These are phyloP conservation scores for Heliconius sara DNA, from an alignment of 2,888 invertebrate species.

Conservation along the genomic window DNA sequence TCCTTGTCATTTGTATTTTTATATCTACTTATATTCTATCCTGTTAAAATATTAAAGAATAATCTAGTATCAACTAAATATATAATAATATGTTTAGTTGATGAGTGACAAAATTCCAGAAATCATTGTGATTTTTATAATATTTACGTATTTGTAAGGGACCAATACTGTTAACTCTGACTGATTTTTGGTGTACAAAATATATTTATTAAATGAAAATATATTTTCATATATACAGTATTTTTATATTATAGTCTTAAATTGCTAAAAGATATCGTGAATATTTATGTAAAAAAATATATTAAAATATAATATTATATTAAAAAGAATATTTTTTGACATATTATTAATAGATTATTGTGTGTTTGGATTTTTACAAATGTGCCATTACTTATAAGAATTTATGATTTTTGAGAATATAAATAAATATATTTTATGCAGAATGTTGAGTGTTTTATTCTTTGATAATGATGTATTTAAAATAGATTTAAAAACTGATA, in stretches of 20 bases:
- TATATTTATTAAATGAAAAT: constrained; percentile 6
- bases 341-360: constrained; percentile 2
- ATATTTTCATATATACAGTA: constrained; percentile 26
- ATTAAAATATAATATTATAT: neutral
- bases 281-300: constrained; percentile 2
- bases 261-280: neutral
- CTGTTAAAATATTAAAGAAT: too few species aligned
- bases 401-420: constrained; percentile 28
- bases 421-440: constrained; percentile 46
- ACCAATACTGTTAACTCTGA: constrained; percentile 35
- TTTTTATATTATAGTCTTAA: constrained; percentile 21
- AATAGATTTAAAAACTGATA: neutral
- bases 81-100: constrained; percentile 14
- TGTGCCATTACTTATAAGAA: constrained; percentile 42
- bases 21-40: too few species aligned
- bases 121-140: neutral
- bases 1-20: too few species aligned
- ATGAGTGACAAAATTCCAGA: constrained; percentile 18
- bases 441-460: neutral
- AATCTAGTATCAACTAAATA: neutral
- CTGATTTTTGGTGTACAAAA: constrained; percentile 28
- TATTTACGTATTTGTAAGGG: constrained; percentile 17
- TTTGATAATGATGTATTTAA: neutral
- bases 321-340: neutral
- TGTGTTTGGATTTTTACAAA: constrained; percentile 25